Evolutionary conservation across 2,113 vertebrate genomes (phyloP).

Genomic region (Vimba vimba): DNA sequence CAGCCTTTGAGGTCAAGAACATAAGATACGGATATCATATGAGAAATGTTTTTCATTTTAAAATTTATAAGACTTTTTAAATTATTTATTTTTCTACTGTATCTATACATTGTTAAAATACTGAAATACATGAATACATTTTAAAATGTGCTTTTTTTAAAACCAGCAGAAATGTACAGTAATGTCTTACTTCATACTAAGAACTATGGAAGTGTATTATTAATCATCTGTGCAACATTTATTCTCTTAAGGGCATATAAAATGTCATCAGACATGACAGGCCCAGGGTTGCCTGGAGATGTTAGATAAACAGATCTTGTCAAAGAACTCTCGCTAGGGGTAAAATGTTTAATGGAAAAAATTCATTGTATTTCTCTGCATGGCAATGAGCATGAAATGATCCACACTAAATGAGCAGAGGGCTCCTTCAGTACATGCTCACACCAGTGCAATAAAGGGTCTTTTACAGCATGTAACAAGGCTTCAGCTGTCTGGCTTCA

Average conservation of each 20-base stretch:
- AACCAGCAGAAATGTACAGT: background rate
- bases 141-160: background rate
- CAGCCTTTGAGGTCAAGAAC: background rate
- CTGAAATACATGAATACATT: background rate
- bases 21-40: background rate
- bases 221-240: constrained; percentile 61
- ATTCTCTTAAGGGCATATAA: constrained; percentile 41
- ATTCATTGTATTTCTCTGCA: constrained; percentile 46
- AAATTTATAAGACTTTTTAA: background rate
- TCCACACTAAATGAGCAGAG: constrained; percentile 42
- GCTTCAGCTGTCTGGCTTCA: constrained; percentile 68
- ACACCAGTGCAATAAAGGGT: constrained; percentile 52
- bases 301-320: constrained; percentile 39
- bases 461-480: constrained; percentile 61
- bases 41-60: background rate
- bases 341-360: constrained; percentile 46
- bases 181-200: constrained; percentile 33
- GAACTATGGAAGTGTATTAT: constrained; percentile 55
- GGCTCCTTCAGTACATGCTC: constrained; percentile 43
- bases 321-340: constrained; percentile 43
- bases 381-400: constrained; percentile 50
- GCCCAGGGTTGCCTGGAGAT: constrained; percentile 35
- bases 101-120: background rate
- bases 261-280: constrained; percentile 54
- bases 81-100: background rate